phyloP scores from a whole-genome alignment of 1,140 invertebrate genomes.

The Dufourea novaeangliae region DNA sequence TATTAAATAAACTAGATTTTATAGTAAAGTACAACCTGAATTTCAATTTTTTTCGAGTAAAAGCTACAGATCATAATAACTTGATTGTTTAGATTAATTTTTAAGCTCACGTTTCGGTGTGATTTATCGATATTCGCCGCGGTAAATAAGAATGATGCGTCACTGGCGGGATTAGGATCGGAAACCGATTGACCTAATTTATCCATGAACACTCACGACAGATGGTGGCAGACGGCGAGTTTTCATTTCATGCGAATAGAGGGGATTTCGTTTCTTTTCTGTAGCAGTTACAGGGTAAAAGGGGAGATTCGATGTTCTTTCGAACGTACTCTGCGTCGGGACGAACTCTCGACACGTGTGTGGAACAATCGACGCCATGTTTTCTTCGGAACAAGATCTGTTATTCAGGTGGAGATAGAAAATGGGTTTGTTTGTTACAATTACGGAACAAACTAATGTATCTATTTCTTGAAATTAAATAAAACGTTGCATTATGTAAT shows the following conservation, averaged over 20 bases:
- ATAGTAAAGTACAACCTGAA: no score
- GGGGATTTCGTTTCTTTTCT: not conserved
- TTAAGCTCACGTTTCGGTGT: not conserved
- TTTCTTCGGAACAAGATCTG: not conserved
- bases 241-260: slow-evolving; percentile 2
- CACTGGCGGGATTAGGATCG: slow-evolving; percentile 34
- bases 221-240: slow-evolving; percentile 20
- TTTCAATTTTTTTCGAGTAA: no score
- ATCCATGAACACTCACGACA: slow-evolving; percentile 26
- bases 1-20: no score
- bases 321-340: not conserved
- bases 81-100: slow-evolving; percentile 5
- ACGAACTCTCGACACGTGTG: not conserved
- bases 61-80: not conserved
- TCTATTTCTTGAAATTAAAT: no score
- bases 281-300: not conserved
- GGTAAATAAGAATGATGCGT: slow-evolving; percentile 37
- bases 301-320: not conserved
- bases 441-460: no score
- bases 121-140: not conserved
- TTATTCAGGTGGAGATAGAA: no score
- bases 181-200: slow-evolving; percentile 54
- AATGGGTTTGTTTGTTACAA: no score
- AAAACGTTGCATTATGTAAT: no score
- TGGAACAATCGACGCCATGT: not conserved